phyloP scores from a whole-genome alignment of 2,113 vertebrate genomes.

The Corynorhinus townsendii region DNA sequence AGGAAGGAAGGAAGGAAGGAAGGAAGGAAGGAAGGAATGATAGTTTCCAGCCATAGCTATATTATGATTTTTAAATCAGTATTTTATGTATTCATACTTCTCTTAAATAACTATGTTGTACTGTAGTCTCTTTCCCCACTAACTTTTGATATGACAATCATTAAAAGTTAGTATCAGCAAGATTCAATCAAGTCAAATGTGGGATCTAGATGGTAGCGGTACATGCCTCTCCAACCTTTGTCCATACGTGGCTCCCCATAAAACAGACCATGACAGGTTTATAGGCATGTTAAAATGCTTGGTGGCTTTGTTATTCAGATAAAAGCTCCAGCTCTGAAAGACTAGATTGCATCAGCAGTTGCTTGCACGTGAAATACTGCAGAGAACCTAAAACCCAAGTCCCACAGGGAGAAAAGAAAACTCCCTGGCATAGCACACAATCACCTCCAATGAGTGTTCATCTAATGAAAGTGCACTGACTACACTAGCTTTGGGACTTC shows the following conservation, averaged over 20 bases:
- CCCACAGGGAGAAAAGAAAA: neutral
- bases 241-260: neutral
- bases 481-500: neutral
- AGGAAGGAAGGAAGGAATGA: neutral
- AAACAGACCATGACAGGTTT: slow-evolving; percentile 28
- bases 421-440: neutral
- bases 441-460: neutral
- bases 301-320: slow-evolving; percentile 20
- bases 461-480: neutral
- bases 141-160: neutral
- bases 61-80: neutral
- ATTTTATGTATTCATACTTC: neutral
- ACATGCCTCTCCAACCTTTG: neutral
- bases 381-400: neutral
- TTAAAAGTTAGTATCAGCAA: neutral
- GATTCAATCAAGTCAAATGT: neutral
- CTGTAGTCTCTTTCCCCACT: neutral
- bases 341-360: neutral
- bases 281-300: slow-evolving; percentile 3
- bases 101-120: neutral
- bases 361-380: neutral
- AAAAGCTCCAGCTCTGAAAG: neutral
- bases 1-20: neutral
- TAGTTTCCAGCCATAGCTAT: neutral
- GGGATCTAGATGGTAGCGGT: neutral